Base-by-base conservation (phyloP, 2,113 vertebrate species). In the Tachysurus vachellii region DNA sequence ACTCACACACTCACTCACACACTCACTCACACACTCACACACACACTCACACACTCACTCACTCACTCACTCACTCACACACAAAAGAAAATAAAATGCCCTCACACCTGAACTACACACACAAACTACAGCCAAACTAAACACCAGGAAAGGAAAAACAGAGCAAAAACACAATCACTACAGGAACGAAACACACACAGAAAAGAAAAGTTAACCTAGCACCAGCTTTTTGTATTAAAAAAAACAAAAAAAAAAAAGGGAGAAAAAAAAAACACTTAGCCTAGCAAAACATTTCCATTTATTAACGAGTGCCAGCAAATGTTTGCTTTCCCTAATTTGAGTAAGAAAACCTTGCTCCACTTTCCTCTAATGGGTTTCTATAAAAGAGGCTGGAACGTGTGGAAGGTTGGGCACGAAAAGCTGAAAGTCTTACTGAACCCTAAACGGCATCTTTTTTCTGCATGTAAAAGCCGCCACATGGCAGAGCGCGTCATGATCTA, bases 271-370 rank as follows among this genome's bases (percentile, higher is more conserved):
- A n/a, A 50, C 28, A 56, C 28, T 73, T 76, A 47, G 36, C 54
- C 28, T 47, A 85, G 64, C 75, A 86, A 70, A 28, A 81, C 17
- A 31, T 61, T 86, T 86, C 59, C 53, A 59, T 5, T 61, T 59
- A 36, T 86, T 86, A 82, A 71, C 14, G 64, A 81, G 42, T 14
- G 64, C 56, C 26, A 73, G 66, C 8, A 6, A 82, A 57, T 47
- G 66, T 81, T 87, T 87, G 64, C 54, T 57, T 87, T 87, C 82
- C 66, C 66, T 47, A 75, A 81, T 44, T 86, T 2, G 16, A 14
- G 53, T 50, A 73, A 73, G 80, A 81, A 61, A 82, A 66, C 16
- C 6, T 50, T 26, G 36, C 79, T 61, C 5, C 66, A 59, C 50
- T 71, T 86, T 61, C 16, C 76, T 66, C 85, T 59, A 86, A 86